Percentiles rank a stretch among this genome's conserved stretches.
Conservation (phyloP, 2,113 vertebrate genomes). For the Hemicordylus capensis region DNA sequence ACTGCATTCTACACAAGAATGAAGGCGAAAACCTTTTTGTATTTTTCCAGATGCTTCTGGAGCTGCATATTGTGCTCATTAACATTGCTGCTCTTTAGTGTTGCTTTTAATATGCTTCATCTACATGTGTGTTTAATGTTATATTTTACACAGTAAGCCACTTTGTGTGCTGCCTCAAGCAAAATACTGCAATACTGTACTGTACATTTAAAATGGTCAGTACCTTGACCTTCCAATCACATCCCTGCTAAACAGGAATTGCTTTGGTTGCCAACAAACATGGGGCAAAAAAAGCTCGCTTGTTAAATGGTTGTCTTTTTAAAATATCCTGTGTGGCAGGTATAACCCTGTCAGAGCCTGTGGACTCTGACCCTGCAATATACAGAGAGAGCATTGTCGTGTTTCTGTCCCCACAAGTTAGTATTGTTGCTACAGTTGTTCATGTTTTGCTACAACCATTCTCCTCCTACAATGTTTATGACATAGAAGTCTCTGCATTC, state of each 20-base stretch:
- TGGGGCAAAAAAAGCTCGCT: not conserved
- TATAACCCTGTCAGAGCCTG: not conserved
- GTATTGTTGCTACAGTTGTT: not conserved
- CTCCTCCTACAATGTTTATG: not conserved
- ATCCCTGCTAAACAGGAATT: not conserved
- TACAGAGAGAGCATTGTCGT: not conserved
- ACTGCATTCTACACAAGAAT: too few relatives aligned
- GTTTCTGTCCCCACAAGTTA: not conserved
- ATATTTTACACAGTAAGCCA: too few relatives aligned
- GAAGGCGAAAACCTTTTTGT: not conserved
- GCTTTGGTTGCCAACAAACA: not conserved
- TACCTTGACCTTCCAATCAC: not conserved
- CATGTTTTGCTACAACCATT: not conserved
- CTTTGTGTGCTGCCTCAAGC: not conserved
- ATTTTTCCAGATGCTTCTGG: not conserved
- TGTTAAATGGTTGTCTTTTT: not conserved
- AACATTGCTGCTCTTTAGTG: not conserved
- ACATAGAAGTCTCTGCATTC: not conserved
- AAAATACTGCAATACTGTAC: not conserved
- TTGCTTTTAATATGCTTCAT: not conserved
- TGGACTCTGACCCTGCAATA: not conserved
- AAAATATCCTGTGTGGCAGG: not conserved
- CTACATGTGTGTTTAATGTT: too few relatives aligned
- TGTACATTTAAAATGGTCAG: not conserved
- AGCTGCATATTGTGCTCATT: not conserved